Conservation (phyloP, 30 jellyfish, hydroid and myxozoan species). For the Aurelia sp. region DNA sequence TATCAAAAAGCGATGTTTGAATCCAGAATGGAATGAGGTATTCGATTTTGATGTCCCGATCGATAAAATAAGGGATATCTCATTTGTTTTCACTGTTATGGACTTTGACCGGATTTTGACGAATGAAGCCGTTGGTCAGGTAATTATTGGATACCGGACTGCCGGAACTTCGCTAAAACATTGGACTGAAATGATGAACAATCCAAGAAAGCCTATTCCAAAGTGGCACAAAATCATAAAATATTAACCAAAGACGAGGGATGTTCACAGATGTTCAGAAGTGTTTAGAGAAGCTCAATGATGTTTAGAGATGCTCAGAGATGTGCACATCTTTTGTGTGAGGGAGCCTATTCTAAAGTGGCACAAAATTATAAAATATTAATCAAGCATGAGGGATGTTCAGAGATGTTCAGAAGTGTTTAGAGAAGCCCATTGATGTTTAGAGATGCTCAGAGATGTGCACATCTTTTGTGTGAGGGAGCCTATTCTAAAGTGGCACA, state of each 20-base stretch:
- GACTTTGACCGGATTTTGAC: constrained; percentile 85
- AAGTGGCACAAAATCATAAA: constrained; percentile 94
- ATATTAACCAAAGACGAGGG: constrained; percentile 3
- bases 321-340: no score
- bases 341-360: constrained; percentile 85
- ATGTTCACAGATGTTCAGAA: no score
- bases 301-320: no score
- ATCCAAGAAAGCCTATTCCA: constrained; percentile 85
- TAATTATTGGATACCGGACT: constrained; percentile 89
- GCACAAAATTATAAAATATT: constrained; percentile 82
- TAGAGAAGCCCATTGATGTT: no score
- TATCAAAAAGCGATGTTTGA: constrained; percentile 62
- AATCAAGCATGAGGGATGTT: background rate
- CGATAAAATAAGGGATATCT: constrained; percentile 85
- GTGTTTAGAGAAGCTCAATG: no score
- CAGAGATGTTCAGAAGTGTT: no score
- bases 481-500: constrained; percentile 93
- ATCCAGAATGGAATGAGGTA: constrained; percentile 93
- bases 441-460: no score
- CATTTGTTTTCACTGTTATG: constrained; percentile 90
- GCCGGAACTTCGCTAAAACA: constrained; percentile 92
- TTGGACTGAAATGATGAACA: constrained; percentile 97
- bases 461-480: constrained; percentile 11
- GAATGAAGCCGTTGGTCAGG: constrained; percentile 90
- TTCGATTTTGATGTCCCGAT: constrained; percentile 91